Evolutionary conservation across 2,113 vertebrate genomes (phyloP).

Genomic region (Spheniscus mendiculus): DNA sequence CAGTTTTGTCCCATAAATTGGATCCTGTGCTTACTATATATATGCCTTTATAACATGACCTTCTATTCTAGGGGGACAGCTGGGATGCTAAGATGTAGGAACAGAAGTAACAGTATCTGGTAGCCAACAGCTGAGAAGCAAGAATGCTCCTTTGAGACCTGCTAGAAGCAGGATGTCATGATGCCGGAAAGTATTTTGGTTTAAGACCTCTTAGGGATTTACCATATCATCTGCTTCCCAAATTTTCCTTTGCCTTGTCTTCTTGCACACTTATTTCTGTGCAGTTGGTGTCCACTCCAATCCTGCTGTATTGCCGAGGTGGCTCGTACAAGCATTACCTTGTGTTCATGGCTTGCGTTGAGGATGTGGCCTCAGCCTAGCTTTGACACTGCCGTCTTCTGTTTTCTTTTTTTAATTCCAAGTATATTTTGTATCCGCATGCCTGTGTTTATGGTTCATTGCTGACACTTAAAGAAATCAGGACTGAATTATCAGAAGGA

Average conservation of each 20-base stretch:
- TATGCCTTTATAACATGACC: neutral
- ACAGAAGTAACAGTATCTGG: neutral
- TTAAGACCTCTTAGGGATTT: neutral
- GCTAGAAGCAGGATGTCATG: neutral
- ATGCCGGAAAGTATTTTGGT: neutral
- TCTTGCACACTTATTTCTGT: neutral
- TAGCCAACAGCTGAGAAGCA: neutral
- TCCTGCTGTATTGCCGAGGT: neutral
- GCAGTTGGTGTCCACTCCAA: neutral
- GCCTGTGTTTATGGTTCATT: neutral
- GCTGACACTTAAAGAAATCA: neutral
- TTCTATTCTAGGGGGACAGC: neutral
- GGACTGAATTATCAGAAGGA: neutral
- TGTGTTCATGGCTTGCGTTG: rapidly evolving
- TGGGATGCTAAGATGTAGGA: neutral
- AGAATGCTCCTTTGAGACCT: neutral
- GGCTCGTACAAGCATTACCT: neutral
- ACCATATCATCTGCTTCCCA: neutral
- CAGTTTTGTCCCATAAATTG: neutral
- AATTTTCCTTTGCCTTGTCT: neutral
- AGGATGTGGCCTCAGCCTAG: neutral
- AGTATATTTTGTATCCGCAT: neutral
- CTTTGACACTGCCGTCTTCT: neutral
- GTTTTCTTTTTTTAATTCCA: neutral
- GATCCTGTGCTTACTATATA: neutral